A percentile compares a stretch with the other conserved stretches of the same genome.
These are phyloP conservation scores for Parasteatoda lunata DNA, from an alignment of 2,888 invertebrate species.

Conservation along the genomic window DNA sequence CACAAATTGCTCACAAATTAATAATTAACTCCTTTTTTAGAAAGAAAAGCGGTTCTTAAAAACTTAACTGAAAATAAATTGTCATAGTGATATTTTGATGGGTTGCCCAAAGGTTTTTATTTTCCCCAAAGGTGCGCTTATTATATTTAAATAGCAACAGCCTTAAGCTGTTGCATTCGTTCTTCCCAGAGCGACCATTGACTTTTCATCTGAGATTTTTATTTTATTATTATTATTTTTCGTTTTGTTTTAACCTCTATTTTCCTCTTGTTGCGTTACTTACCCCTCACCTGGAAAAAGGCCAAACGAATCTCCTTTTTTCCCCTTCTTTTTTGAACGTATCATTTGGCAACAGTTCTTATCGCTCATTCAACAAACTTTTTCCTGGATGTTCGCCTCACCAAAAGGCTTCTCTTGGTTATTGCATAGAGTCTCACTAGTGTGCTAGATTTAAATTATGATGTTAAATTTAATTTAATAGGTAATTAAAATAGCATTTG, in stretches of 20 bases:
- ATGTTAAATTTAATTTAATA: too few relatives aligned
- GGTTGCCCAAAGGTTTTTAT: too few relatives aligned
- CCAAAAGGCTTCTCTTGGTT: too few relatives aligned
- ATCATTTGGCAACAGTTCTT: background rate
- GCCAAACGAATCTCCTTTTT: constrained; percentile 21
- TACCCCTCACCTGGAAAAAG: constrained; percentile 14
- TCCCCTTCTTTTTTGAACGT: background rate
- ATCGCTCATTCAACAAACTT: constrained; percentile 2
- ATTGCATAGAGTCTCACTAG: too few relatives aligned
- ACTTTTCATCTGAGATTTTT: background rate
- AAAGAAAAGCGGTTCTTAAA: too few relatives aligned
- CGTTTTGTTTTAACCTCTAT: background rate
- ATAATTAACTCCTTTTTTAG: too few relatives aligned
- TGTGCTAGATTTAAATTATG: too few relatives aligned
- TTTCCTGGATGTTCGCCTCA: background rate
- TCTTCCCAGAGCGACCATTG: background rate
- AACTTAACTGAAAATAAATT: too few relatives aligned
- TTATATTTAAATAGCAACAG: constrained; percentile 1
- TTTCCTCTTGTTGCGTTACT: constrained; percentile 17
- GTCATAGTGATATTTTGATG: too few relatives aligned
- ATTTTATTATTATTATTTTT: background rate
- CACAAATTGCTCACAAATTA: too few relatives aligned
- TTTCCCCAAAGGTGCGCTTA: too few relatives aligned
- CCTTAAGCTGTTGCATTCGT: background rate
- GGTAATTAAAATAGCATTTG: too few relatives aligned